Percentiles rank a stretch among this genome's conserved stretches.
These are phyloP conservation scores for Drosophila seclusa DNA, from an alignment of 2,888 invertebrate species.

Conservation along the genomic window DNA sequence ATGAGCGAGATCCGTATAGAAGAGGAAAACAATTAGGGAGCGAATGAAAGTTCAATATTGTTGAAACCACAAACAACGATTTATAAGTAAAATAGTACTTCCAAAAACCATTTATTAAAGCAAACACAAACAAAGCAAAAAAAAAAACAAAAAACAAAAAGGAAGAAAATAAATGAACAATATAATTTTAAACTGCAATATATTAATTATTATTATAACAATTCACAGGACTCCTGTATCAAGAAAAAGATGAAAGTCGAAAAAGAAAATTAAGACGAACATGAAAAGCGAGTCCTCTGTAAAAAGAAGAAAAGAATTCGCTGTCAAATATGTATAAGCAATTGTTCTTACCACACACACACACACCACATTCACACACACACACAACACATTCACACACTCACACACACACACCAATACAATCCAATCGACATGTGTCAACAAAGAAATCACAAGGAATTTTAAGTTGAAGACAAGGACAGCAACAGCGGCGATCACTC, in stretches of 20 bases:
- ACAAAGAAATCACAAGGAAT: conserved; percentile 9
- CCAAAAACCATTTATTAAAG: conserved; percentile 45
- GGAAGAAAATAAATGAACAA: conserved; percentile 14
- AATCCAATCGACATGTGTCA: background rate
- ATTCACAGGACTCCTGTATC: background rate
- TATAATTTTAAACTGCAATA: conserved; percentile 16
- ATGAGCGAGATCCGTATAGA: conserved; percentile 4
- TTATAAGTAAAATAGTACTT: conserved; percentile 67
- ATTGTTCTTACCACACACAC: background rate
- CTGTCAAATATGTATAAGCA: background rate
- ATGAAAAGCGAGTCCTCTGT: background rate
- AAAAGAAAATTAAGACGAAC: background rate
- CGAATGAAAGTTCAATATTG: conserved; percentile 24
- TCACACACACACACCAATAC: background rate
- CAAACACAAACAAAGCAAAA: conserved; percentile 27
- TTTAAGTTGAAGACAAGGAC: conserved; percentile 4
- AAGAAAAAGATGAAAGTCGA: background rate
- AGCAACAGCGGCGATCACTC: conserved; percentile 1
- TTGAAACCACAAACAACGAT: conserved; percentile 64
- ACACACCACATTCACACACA: background rate
- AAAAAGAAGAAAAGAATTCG: background rate
- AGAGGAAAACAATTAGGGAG: conserved; percentile 6
- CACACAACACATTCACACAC: background rate
- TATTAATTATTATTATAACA: conserved; percentile 27
- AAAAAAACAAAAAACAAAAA: conserved; percentile 12